Conservation (phyloP, 2,888 invertebrate species). For the Lymantria monacha region DNA sequence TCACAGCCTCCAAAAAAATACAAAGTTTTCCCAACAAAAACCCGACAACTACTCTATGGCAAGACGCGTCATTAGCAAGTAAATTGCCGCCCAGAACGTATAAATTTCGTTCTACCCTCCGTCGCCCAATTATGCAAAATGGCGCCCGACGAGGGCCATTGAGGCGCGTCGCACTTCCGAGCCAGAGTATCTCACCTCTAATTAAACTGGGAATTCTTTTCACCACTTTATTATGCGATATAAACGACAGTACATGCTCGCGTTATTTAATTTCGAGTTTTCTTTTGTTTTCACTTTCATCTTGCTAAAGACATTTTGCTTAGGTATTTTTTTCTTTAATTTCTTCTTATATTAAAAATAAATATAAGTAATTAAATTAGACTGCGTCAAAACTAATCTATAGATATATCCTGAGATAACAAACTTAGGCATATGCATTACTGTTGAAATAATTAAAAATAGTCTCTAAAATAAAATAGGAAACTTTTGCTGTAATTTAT, state of each 20-base stretch:
- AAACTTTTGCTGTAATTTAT: no score
- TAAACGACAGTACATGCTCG: slow-evolving; percentile 65
- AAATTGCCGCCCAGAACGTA: slow-evolving; percentile 78
- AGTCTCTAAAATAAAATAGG: no score
- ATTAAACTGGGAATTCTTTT: slow-evolving; percentile 79
- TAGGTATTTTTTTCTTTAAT: background rate
- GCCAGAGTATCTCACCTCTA: slow-evolving; percentile 75
- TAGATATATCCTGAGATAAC: no score
- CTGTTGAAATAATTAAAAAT: no score
- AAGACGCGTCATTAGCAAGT: slow-evolving; percentile 80
- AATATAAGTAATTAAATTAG: no score
- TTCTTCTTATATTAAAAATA: background rate
- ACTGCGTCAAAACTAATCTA: no score
- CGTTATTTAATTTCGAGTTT: slow-evolving; percentile 53
- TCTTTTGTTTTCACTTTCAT: slow-evolving; percentile 12
- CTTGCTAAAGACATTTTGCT: slow-evolving; percentile 3
- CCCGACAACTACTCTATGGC: slow-evolving; percentile 54
- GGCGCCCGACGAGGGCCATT: slow-evolving; percentile 77
- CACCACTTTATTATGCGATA: slow-evolving; percentile 78
- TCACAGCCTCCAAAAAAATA: slow-evolving; percentile 26
- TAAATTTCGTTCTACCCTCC: slow-evolving; percentile 78
- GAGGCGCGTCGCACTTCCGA: slow-evolving; percentile 72
- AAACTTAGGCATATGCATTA: no score
- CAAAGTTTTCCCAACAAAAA: slow-evolving; percentile 43
- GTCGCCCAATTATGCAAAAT: slow-evolving; percentile 81